Evolutionary conservation across 2,113 vertebrate genomes (phyloP), one percentile per base, ranked within the genome.

Genomic region (Ptyas mucosa): DNA sequence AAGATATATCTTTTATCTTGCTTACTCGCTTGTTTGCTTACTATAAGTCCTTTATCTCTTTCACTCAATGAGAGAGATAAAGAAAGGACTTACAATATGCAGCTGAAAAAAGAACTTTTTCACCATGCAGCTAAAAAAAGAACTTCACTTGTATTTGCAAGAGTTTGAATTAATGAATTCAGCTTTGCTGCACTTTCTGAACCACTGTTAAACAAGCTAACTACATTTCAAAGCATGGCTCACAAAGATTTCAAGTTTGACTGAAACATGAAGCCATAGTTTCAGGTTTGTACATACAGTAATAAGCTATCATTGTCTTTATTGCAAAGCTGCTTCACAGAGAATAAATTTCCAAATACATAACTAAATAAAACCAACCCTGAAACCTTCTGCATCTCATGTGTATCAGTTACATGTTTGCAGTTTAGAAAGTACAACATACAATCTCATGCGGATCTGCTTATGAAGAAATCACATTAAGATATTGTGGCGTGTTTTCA

Each of bases 271-370:
- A 75, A 81, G 18, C 34, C 69, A 81, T 1, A 39, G 69, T 81
- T 81, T 81, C 69, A 20, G n/a, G n/a, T 34, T 81, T 81, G 18
- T 39, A 21, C 69, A 81, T 81, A n/a, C n/a, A n/a, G n/a, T n/a
- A 81, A 39, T 39, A 81, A 81, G 15, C 18, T 81, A 93, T 0
- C n/a, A 52, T 53, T 90, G 43, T 49, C 75, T 94, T 39, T 91
- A 95, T 95, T 91, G 4, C n/a, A 92, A 88, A 87, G 46, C 11
- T 92, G 26, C n/a, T 15, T 18, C 69, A 43, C 57, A 51, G 89
- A 91, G 24, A 95, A 55, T 15, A 91, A 92, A 21, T 7, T 90
- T 39, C 9, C n/a, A 34, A 52, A 75, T 29, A 34, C 29, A 58
- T 75, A 5, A 21, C 52, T 52, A 93, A 29, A 94, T 89, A 94